Evolutionary conservation across 2,797 vertebrate species (phyloP).

Genomic region (Sternarchorhynchus goeldii): DNA sequence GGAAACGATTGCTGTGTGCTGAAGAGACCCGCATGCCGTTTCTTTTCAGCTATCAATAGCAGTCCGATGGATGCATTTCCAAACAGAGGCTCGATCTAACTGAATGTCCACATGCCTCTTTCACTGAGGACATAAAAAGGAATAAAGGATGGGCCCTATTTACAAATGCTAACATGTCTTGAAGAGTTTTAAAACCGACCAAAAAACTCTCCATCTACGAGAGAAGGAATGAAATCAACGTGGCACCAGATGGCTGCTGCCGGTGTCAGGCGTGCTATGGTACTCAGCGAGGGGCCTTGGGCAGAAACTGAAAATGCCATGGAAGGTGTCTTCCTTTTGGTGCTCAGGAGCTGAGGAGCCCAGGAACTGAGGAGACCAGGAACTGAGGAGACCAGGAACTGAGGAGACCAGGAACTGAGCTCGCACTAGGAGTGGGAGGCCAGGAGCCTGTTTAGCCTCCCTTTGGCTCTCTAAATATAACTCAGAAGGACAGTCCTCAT

Average conservation of each 20-base stretch:
- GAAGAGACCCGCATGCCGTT: neutral
- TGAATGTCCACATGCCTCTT: too few relatives aligned
- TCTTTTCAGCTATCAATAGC: too few relatives aligned
- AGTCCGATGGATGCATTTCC: too few relatives aligned
- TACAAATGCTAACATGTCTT: too few relatives aligned
- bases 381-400: constrained; percentile 24
- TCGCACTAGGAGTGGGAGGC: constrained; percentile 31
- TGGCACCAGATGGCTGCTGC: constrained; percentile 43
- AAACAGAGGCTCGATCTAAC: too few relatives aligned
- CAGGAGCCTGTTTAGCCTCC: constrained; percentile 18
- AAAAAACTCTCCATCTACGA: too few relatives aligned
- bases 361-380: too few relatives aligned
- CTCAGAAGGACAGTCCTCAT: neutral
- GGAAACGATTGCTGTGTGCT: neutral
- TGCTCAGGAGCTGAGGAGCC: neutral
- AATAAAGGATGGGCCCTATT: too few relatives aligned
- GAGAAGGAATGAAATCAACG: constrained; percentile 1
- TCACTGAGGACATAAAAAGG: too few relatives aligned
- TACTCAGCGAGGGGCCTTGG: constrained; percentile 43
- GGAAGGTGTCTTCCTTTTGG: constrained; percentile 10
- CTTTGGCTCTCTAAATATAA: constrained; percentile 7
- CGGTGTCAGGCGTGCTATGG: constrained; percentile 41
- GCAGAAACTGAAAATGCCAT: constrained; percentile 32
- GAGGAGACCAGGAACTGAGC: neutral
- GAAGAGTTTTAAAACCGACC: too few relatives aligned